Base-by-base conservation (phyloP, 2,113 vertebrate genomes). In the Potamarius usumacintae region DNA sequence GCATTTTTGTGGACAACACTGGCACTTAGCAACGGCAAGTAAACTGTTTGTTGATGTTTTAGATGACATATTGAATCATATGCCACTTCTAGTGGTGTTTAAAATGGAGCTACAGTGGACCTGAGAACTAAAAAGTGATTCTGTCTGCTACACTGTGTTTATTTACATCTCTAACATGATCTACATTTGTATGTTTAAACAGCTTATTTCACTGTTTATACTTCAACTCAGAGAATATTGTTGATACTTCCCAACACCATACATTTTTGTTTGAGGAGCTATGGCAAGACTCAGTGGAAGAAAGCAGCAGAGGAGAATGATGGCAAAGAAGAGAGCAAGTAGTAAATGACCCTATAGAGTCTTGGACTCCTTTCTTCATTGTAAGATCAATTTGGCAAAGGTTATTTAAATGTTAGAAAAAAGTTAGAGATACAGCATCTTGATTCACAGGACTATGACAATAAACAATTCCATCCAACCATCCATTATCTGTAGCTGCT, bases 21-120 rank as follows among this genome's bases (percentile, higher is more conserved):
- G 25, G 53, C 85, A 83, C 80, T 87, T 34, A 82, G 86, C 53
- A 78, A 62, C 90, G 82, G 74, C 84, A 85, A 65, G 90, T 72
- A 86, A 91, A 89, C 52, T 90, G 85, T 65, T 88, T 89, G 87
- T 90, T 91, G 88, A 90, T 90, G 83, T 91, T 91, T 90, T 80
- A 88, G 72, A 88, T 86, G 89, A 82, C 79, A 76, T 55, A 77
- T 84, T 82, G 83, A 34, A 34, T 65, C 53, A 52, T 63, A 48
- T 52, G 42, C 72, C 60, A 79, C 20, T 20, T 25, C 18, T 57
- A 18, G 14, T 4, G 18, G 9, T 11, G 0, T 50, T 63, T 60
- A 12, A 50, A 42, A n/a, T 25, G 2, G 12, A 52, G 77, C 52
- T 74, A 57, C 18, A 30, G 14, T n/a, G 27, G 53, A 55, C 7